Conservation (phyloP, 2,113 vertebrate species). For the Mesitornis unicolor region DNA sequence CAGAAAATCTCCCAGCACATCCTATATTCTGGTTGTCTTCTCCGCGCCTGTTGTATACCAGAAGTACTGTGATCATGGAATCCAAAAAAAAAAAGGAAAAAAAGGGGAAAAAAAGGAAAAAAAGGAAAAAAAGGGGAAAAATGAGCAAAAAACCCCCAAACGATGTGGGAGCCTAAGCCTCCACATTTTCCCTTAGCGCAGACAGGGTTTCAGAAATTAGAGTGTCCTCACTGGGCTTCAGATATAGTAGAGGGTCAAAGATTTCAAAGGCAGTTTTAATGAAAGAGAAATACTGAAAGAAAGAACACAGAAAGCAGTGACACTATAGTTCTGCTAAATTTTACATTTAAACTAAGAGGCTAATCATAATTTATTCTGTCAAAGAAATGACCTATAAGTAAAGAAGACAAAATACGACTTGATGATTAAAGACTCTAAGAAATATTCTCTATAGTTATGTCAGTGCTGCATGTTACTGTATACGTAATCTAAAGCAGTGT, state of each 20-base stretch:
- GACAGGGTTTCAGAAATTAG: slow-evolving; percentile 58
- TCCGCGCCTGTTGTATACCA: neutral
- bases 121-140: neutral
- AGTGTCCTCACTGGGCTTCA: slow-evolving; percentile 62
- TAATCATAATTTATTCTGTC: slow-evolving; percentile 67
- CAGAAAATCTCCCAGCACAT: neutral
- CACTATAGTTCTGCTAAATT: slow-evolving; percentile 62
- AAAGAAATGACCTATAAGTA: slow-evolving; percentile 70
- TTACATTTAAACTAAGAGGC: slow-evolving; percentile 71
- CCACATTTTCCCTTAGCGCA: slow-evolving; percentile 29
- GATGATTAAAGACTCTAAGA: slow-evolving; percentile 65
- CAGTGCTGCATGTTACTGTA: neutral
- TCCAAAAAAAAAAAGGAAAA: neutral
- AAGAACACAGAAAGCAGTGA: slow-evolving; percentile 59
- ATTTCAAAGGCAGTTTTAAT: slow-evolving; percentile 73
- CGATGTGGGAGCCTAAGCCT: neutral
- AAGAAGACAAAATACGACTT: slow-evolving; percentile 62
- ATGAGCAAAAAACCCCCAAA: neutral
- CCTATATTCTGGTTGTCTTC: neutral
- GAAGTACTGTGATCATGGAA: neutral
- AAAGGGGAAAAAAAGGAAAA: neutral
- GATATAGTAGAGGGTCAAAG: slow-evolving; percentile 55
- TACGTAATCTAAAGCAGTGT: slow-evolving; percentile 32
- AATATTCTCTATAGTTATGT: slow-evolving; percentile 27
- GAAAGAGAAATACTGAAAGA: slow-evolving; percentile 64